Evolutionary conservation across 2,888 invertebrate species (phyloP).

Genomic region (Melieria crassipennis): DNA sequence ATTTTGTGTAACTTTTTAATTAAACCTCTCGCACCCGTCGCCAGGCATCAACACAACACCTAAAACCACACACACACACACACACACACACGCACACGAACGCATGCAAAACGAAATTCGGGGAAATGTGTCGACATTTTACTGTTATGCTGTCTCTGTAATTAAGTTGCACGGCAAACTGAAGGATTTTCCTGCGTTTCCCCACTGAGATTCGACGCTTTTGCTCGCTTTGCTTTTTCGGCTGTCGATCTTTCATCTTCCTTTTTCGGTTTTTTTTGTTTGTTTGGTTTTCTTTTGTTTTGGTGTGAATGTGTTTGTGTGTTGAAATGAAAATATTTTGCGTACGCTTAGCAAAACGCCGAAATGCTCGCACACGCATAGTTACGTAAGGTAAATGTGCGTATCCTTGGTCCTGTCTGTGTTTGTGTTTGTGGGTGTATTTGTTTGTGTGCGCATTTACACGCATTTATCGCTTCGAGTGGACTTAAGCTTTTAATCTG

Average conservation of each 20-base stretch:
- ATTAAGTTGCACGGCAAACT: constrained; percentile 4
- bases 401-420: too few relatives aligned
- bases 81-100: too few relatives aligned
- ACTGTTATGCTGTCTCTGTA: background rate
- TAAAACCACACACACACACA: too few relatives aligned
- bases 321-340: constrained; percentile 1
- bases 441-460: too few relatives aligned
- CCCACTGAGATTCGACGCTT: background rate
- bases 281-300: constrained; percentile 1
- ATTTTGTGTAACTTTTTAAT: constrained; percentile 36
- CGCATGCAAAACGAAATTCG: too few relatives aligned
- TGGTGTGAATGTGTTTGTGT: constrained; percentile 17
- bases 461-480: constrained; percentile 6
- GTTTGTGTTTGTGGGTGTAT: constrained; percentile 18
- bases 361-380: too few relatives aligned
- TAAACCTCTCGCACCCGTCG: constrained; percentile 21
- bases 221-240: constrained; percentile 13
- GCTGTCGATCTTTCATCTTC: constrained; percentile 30
- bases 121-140: background rate
- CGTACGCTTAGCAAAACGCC: too few relatives aligned
- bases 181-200: constrained; percentile 6
- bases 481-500: constrained; percentile 26
- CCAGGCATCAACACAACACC: too few relatives aligned
- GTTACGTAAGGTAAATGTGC: too few relatives aligned
- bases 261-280: constrained; percentile 38